Evolutionary conservation across 1,140 invertebrate species (phyloP).

Genomic region (Calliphora vicina): DNA sequence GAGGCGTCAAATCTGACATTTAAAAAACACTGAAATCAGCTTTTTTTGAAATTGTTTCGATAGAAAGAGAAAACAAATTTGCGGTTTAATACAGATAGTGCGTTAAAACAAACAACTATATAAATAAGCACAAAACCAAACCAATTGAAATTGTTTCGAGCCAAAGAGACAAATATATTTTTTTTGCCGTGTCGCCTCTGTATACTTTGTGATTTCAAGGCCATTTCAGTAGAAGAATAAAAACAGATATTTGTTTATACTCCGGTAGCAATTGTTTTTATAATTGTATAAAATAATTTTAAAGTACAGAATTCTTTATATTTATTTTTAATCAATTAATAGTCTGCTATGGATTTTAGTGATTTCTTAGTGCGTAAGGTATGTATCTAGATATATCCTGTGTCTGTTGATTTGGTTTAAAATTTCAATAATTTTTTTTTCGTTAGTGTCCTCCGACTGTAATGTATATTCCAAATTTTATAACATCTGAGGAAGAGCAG

Average conservation of each 20-base stretch:
- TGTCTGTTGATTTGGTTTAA: neutral
- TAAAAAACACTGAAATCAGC: no score
- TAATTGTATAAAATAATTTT: neutral
- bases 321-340: neutral
- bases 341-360: slow-evolving; percentile 54
- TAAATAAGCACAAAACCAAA: no score
- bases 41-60: no score
- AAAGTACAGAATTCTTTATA: neutral
- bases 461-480: slow-evolving; percentile 92
- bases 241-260: neutral
- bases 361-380: slow-evolving; percentile 59
- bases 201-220: neutral
- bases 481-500: slow-evolving; percentile 82
- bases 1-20: no score
- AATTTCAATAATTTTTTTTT: neutral
- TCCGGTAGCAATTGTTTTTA: neutral
- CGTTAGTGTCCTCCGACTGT: slow-evolving; percentile 74
- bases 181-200: no score
- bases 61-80: no score
- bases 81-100: no score
- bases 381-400: no score
- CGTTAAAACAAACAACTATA: no score
- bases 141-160: no score
- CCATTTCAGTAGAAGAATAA: neutral
- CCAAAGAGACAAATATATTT: no score